phyloP scores from a whole-genome alignment of 2,113 vertebrate genomes.

The Terrapene triunguis region DNA sequence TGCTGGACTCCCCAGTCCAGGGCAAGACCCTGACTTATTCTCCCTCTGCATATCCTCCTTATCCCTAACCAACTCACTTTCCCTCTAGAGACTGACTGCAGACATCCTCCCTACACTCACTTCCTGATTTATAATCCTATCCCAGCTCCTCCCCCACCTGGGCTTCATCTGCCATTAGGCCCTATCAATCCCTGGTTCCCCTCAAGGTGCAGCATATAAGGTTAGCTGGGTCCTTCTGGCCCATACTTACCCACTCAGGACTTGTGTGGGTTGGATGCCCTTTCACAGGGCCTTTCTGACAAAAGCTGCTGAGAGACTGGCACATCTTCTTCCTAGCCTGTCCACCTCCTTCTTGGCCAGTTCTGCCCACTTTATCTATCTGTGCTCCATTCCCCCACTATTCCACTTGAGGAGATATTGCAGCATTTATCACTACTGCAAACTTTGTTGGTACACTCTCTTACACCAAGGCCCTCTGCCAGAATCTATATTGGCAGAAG shows the following conservation, averaged over 20 bases:
- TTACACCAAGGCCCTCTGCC: neutral
- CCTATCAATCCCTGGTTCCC: neutral
- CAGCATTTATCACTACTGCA: neutral
- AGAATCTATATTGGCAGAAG: neutral
- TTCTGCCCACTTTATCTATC: neutral
- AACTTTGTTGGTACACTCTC: neutral
- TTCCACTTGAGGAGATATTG: neutral
- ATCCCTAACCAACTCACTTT: neutral
- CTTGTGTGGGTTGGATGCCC: neutral
- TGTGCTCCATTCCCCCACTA: neutral
- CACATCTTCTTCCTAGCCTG: slow-evolving; percentile 17
- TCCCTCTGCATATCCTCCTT: neutral
- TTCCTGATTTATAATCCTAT: neutral
- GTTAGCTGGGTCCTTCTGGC: neutral
- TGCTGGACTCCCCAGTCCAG: neutral
- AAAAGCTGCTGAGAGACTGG: slow-evolving; percentile 18
- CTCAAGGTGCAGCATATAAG: neutral
- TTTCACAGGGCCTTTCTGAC: slow-evolving; percentile 7
- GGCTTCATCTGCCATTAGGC: neutral
- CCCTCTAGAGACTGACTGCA: neutral
- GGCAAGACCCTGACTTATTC: neutral
- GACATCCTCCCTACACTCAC: neutral
- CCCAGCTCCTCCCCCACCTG: neutral
- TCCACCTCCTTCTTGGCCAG: slow-evolving; percentile 14
- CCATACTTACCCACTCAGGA: neutral